Evolutionary conservation across 1,140 invertebrate genomes (phyloP).

Genomic region (Forficula auricularia): DNA sequence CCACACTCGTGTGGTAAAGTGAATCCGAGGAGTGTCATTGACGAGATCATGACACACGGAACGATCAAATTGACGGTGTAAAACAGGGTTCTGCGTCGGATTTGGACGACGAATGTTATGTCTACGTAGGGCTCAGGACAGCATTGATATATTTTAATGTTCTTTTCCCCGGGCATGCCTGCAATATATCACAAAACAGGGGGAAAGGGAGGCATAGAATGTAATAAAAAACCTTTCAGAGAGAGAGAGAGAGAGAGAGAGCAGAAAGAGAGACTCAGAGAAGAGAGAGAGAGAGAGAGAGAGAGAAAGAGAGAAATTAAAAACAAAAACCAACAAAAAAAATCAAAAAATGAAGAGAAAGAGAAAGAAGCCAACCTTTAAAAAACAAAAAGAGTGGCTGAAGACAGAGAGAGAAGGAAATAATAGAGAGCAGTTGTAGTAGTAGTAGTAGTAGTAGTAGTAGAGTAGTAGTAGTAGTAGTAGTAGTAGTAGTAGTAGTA

Average conservation of each 20-base stretch:
- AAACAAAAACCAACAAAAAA: too few species aligned
- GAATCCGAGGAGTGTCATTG: conserved; percentile 47
- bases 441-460: background rate
- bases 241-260: conserved; percentile 12
- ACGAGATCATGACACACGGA: conserved; percentile 48
- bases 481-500: conserved; percentile 12
- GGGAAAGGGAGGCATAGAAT: conserved; percentile 13
- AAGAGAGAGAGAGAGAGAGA: too few species aligned
- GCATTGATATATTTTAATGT: conserved; percentile 29
- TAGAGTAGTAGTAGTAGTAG: background rate
- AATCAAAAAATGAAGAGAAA: conserved; percentile 10
- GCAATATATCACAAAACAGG: conserved; percentile 18
- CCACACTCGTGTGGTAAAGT: conserved; percentile 47
- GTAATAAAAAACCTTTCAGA: conserved; percentile 10
- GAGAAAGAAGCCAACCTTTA: conserved; percentile 14
- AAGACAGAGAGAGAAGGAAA: conserved; percentile 12
- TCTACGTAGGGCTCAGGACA: conserved; percentile 43
- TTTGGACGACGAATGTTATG: conserved; percentile 44
- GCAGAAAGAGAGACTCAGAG: conserved; percentile 11
- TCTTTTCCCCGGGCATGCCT: conserved; percentile 30
- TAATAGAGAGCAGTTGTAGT: too few species aligned
- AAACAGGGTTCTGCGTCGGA: conserved; percentile 44
- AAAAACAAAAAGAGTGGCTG: conserved; percentile 11
- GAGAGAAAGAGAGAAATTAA: conserved; percentile 13
- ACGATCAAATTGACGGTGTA: conserved; percentile 54